Evolutionary conservation across 1,140 invertebrate genomes (phyloP), one percentile per base, ranked within the genome.

Genomic region (Plectus sambesii): DNA sequence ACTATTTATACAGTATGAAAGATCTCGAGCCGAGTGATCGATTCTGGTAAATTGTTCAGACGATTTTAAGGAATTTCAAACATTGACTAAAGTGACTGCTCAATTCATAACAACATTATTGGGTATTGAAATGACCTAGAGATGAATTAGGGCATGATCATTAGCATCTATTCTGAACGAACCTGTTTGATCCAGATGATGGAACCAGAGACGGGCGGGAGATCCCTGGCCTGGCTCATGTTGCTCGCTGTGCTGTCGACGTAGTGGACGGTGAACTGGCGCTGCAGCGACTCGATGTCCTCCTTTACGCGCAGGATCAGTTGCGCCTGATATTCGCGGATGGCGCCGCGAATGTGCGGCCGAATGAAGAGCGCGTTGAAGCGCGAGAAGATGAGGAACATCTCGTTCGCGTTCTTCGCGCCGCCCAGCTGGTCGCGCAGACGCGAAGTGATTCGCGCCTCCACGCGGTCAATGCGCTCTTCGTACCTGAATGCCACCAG

Each of bases 361-460:
- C 94, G 79, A 3, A 98, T 89, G 75, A 99, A 98, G 12, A 99
- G 74, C 0, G 90, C 92, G 74, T 99, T 98, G 74, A 96, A 99
- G 15, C 92, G 79, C 6, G 87, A 89, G 74, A 94, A 96, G 62
- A 97, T 97, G 27, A 88, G 77, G 73, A 97, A 98, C 93, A 99
- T 99, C 74, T 99, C 93, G 72, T 98, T 97, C 15, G 94, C 92
- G 75, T 94, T 97, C 72, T 93, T 94, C 0, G 93, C 92, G 2
- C 87, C 92, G 25, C 90, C 92, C 1, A 99, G 75, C 69, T 98
- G 92, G 71, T 98, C 92, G 42, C 93, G 77, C 0, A 99, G 76
- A 70, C 89, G 84, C 0, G 90, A 87, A 1, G 92, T 97, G 47
- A 99, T 97, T 42, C 89, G 77, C 2, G 89, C 87, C 74, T 99